Evolutionary conservation across 2,113 vertebrate genomes (phyloP).

Genomic region (Caranx ignobilis): DNA sequence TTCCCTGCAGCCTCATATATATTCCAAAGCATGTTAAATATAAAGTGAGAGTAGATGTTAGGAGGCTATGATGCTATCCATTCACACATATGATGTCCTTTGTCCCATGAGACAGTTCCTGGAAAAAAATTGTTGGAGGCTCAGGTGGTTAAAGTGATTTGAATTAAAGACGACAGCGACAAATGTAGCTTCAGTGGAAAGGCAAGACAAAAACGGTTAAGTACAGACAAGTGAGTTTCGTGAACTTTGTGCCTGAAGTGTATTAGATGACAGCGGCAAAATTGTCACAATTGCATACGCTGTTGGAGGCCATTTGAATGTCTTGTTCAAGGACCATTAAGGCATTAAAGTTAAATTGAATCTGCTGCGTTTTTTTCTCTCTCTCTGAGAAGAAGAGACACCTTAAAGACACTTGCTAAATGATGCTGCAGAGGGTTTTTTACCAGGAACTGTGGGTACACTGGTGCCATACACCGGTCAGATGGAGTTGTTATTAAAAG

Average conservation of each 20-base stretch:
- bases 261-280: slow-evolving; percentile 51
- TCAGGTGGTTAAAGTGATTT: slow-evolving; percentile 46
- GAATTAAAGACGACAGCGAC: slow-evolving; percentile 43
- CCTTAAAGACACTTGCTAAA: slow-evolving; percentile 21
- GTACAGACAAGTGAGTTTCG: slow-evolving; percentile 37
- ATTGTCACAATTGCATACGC: slow-evolving; percentile 2
- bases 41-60: background rate
- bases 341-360: slow-evolving; percentile 53
- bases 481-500: slow-evolving; percentile 50
- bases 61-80: slow-evolving; percentile 22
- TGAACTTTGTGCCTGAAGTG: slow-evolving; percentile 41
- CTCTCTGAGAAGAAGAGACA: background rate
- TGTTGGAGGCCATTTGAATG: slow-evolving; percentile 25
- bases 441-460: background rate
- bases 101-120: slow-evolving; percentile 27
- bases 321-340: slow-evolving; percentile 47
- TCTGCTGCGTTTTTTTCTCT: slow-evolving; percentile 1
- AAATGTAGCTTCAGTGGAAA: slow-evolving; percentile 31
- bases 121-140: slow-evolving; percentile 15
- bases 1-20: background rate
- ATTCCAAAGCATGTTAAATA: slow-evolving; percentile 27
- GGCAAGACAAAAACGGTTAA: slow-evolving; percentile 31
- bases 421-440: slow-evolving; percentile 38
- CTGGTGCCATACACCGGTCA: slow-evolving; percentile 61
- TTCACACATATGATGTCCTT: slow-evolving; percentile 18